These are phyloP conservation scores for Lycocorax pyrrhopterus DNA, from an alignment of 2,113 vertebrate genomes.

Conservation along the genomic window DNA sequence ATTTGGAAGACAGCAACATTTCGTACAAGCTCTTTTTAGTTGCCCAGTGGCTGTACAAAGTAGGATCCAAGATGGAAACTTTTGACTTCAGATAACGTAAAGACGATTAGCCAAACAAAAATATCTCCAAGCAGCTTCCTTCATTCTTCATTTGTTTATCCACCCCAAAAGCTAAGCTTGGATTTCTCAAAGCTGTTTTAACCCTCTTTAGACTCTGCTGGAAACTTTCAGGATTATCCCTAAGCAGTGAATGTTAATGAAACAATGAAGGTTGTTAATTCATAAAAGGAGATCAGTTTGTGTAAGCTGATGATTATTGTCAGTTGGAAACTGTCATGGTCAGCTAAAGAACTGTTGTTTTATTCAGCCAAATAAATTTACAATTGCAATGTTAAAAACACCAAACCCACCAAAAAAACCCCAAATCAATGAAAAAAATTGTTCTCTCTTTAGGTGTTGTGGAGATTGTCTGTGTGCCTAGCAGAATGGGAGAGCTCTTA, in stretches of 20 bases:
- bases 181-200: constrained; percentile 36
- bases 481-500: neutral
- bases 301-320: neutral
- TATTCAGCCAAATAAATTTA: neutral
- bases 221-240: neutral
- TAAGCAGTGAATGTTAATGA: constrained; percentile 29
- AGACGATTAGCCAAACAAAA: neutral
- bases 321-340: neutral
- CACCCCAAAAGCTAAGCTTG: neutral
- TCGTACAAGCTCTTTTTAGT: neutral
- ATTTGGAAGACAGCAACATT: neutral
- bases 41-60: neutral
- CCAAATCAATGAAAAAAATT: neutral
- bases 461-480: neutral
- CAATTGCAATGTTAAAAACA: neutral
- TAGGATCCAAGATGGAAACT: neutral
- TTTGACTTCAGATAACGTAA: neutral
- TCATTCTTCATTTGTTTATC: constrained; percentile 21
- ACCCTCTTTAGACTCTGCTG: neutral
- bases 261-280: neutral
- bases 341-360: neutral
- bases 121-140: neutral
- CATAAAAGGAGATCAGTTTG: neutral
- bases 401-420: rapidly evolving
- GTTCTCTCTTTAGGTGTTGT: neutral